Percentiles rank a stretch among this genome's conserved stretches.
phyloP scores from a whole-genome alignment of 2,888 invertebrate genomes.

The Silvanus unidentatus region DNA sequence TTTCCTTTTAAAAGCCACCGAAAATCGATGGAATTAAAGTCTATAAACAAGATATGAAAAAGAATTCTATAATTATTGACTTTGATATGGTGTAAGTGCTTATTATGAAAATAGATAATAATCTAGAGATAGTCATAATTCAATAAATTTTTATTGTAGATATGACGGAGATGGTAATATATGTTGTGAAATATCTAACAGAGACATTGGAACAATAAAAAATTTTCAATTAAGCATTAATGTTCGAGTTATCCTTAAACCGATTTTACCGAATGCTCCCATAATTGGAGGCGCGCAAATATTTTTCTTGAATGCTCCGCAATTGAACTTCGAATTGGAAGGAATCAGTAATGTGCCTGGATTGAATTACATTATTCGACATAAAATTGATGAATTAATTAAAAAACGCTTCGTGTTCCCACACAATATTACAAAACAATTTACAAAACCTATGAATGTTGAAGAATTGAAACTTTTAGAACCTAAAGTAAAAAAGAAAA shows the following conservation, averaged over 20 bases:
- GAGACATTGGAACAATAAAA: conserved; percentile 67
- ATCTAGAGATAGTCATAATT: not conserved
- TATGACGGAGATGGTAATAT: conserved; percentile 96
- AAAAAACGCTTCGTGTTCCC: conserved; percentile 82
- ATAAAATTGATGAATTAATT: conserved; percentile 34
- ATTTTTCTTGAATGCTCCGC: conserved; percentile 92
- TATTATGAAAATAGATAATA: not conserved
- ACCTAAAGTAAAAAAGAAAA: conserved; percentile 65
- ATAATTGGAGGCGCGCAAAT: conserved; percentile 89
- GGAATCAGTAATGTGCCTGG: conserved; percentile 94
- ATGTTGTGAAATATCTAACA: conserved; percentile 77
- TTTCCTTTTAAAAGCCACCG: conserved; percentile 62
- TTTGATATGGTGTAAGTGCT: conserved; percentile 81
- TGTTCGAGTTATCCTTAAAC: conserved; percentile 78
- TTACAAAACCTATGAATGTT: conserved; percentile 77
- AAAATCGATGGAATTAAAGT: conserved; percentile 92
- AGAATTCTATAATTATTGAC: conserved; percentile 93
- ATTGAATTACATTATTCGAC: conserved; percentile 45
- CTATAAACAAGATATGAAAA: conserved; percentile 82
- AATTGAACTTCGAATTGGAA: conserved; percentile 91
- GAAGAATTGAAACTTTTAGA: conserved; percentile 78
- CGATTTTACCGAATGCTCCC: conserved; percentile 81
- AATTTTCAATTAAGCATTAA: conserved; percentile 54
- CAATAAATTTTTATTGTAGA: too few species aligned
- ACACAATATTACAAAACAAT: conserved; percentile 82